phyloP scores from a whole-genome alignment of 2,888 invertebrate genomes.

The Deilephila elpenor region DNA sequence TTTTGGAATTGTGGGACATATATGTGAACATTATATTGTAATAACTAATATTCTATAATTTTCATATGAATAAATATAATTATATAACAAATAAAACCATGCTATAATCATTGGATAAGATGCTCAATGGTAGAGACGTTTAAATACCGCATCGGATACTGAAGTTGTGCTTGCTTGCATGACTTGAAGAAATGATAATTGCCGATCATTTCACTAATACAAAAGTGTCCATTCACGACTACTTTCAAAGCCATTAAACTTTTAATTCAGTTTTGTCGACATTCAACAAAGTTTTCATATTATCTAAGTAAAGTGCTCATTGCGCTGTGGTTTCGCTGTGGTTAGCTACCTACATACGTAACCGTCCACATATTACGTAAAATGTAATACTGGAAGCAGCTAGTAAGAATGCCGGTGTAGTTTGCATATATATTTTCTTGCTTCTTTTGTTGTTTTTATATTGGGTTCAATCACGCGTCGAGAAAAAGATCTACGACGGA shows the following conservation, averaged over 20 bases:
- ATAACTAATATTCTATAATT: too few species aligned
- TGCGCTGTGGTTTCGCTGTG: constrained; percentile 1
- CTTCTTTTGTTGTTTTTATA: background rate
- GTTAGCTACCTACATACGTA: constrained; percentile 3
- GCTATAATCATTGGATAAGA: too few species aligned
- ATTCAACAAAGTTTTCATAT: background rate
- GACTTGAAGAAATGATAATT: background rate
- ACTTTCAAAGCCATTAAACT: background rate
- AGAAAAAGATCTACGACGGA: too few species aligned
- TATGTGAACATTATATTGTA: too few species aligned
- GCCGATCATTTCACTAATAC: background rate
- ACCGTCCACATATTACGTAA: constrained; percentile 5
- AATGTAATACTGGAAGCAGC: constrained; percentile 8
- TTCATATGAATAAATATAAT: too few species aligned
- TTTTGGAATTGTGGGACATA: too few species aligned
- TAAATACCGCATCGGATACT: too few species aligned
- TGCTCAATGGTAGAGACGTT: too few species aligned
- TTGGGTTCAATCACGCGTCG: background rate
- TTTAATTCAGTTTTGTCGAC: background rate
- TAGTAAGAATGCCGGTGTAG: background rate
- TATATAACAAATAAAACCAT: too few species aligned
- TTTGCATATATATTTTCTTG: background rate
- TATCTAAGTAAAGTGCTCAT: constrained; percentile 4
- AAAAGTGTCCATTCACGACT: background rate
- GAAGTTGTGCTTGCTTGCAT: too few species aligned